Evolutionary conservation across 2,113 vertebrate species (phyloP), one percentile per base, ranked within the genome.

Genomic region (Polypterus senegalus): DNA sequence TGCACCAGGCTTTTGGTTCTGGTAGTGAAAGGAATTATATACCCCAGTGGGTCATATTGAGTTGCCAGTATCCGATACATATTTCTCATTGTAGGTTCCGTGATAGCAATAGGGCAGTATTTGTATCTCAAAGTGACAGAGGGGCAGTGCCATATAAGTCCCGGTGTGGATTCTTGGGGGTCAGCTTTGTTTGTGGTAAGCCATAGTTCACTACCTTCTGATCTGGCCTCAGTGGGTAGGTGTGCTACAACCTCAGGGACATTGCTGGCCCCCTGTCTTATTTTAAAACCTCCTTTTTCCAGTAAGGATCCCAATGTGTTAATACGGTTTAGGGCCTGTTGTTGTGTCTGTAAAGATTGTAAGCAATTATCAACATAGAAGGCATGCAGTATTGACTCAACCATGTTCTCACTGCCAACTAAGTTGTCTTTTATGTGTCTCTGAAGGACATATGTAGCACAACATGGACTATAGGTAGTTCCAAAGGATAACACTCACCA

Each of bases 351-450:
- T 51, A 9, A 54, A 27, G 27, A 61, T 55, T 59, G 61, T 8
- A 67, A 52, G 43, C 57, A 67, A 6, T 70, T 70, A 47, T 67
- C 65, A 3, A 67, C 66, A 62, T 65, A 67, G 43, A 70, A 67
- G 3, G 9, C 54, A 11, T 49, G 54, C 44, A 64, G 46, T 3
- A 55, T 54, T 3, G 47, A 48, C 1, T 63, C 10, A 4, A 47
- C 4, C 9, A 52, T 53, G 5, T 27, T 9, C 6, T 61, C 46
- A 1, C 5, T 46, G 43, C 9, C 3, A 49, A n/a, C 11, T 3
- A 46, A 51, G 57, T 53, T 51, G 47, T 6, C 61, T 5, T 9
- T 11, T 49, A 60, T 61, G 46, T 46, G 57, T 4, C 46, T 9
- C 57, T 63, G 66, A 3, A 65, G n/a, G 44, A 54, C 65, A 5